phyloP scores from a whole-genome alignment of 2,888 invertebrate species.

The Sclerodermus sp. region DNA sequence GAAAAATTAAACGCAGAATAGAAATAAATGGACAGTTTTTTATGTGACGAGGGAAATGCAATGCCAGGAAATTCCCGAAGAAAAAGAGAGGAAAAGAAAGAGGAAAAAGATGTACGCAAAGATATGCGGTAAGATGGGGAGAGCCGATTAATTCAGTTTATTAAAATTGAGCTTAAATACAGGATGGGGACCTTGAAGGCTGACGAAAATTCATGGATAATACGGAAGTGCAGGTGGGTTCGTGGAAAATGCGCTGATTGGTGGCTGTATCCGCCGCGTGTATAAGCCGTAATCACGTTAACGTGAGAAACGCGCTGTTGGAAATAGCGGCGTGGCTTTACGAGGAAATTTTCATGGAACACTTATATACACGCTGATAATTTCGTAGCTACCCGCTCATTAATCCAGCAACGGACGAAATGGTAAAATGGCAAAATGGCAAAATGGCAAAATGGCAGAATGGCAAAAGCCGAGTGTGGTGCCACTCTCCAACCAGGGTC shows the following conservation, averaged over 20 bases:
- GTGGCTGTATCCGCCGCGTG: constrained; percentile 3
- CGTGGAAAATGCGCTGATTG: background rate
- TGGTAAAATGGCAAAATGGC: background rate
- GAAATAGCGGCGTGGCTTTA: constrained; percentile 16
- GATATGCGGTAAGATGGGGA: too few relatives aligned
- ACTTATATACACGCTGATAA: constrained; percentile 9
- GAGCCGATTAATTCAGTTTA: too few relatives aligned
- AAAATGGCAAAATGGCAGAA: background rate
- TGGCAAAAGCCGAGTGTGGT: too few relatives aligned
- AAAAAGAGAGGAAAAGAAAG: too few relatives aligned
- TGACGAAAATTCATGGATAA: constrained; percentile 1
- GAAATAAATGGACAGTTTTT: too few relatives aligned
- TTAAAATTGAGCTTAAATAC: too few relatives aligned
- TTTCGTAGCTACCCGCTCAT: constrained; percentile 4
- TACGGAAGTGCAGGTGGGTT: background rate
- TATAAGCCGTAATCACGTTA: constrained; percentile 10
- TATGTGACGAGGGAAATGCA: too few relatives aligned
- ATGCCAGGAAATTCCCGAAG: too few relatives aligned
- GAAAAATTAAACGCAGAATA: too few relatives aligned
- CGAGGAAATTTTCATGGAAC: constrained; percentile 23
- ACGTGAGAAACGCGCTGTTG: constrained; percentile 4
- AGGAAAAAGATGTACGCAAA: too few relatives aligned
- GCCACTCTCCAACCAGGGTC: too few relatives aligned
- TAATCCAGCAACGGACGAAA: constrained; percentile 12
- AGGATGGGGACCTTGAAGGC: too few relatives aligned